Base-by-base conservation (phyloP, 2,797 vertebrate species). In the Sebastes dallii region DNA sequence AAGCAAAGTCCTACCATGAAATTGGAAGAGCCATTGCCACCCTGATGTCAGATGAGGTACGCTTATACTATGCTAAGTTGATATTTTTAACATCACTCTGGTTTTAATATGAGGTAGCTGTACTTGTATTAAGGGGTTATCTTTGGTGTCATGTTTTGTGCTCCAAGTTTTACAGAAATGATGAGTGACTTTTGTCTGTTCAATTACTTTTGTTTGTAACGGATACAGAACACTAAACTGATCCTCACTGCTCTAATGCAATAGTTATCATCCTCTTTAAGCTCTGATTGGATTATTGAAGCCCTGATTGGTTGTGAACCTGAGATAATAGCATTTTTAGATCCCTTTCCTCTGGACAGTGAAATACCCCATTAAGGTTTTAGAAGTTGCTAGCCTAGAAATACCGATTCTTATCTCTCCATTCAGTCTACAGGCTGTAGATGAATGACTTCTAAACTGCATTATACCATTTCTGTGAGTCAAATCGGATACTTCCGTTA, bases 31-130 rank as follows among this genome's bases (percentile, higher is more conserved):
- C 98, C 88, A 99, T 99, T 0, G 99, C 98, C 79, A 99, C 99
- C 0, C 94, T 99, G 91, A 99, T 99, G 99, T 99, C 99, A 0
- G 99, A 99, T 42, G 99, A 99, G 97, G 99, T 99, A 91, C 25
- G 93, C 66, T 3, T 14, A 8, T 22, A 14, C 6, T 7, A 3
- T 64, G 6, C 11, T 9, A 50, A 9, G 22, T 11, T 36, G 0
- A 12, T 18, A 18, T 60, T 58, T 32, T 36, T 24, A 10, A 27
- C 16, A 59, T 30, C 58, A 1, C 11, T 25, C 20, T 73, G 20
- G 24, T 29, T 64, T 46, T n/a, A 14, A 58, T 25, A 22, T 1
- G 1, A 7, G 18, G 6, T 39, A n/a, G 39, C 16, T 72, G 8
- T 8, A 24, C 6, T 50, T 42, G 24, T 9, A 8, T 56, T 58